phyloP scores from a whole-genome alignment of 2,797 vertebrate species.

The Spinus pinus region DNA sequence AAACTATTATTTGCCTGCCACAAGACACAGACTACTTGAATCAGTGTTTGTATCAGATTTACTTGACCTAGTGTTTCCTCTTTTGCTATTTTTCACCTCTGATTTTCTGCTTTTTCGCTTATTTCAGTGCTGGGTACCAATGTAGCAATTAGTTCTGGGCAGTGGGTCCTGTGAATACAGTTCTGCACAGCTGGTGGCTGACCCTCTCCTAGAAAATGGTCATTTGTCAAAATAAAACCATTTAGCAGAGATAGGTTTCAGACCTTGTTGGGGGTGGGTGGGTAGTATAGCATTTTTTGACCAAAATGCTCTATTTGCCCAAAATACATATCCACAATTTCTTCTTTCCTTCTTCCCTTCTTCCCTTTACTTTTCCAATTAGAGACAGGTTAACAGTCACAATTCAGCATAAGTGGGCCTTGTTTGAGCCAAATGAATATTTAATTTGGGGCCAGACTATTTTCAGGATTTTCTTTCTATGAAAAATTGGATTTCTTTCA shows the following conservation, averaged over 20 bases:
- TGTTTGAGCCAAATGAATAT: background rate
- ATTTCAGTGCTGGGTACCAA: background rate
- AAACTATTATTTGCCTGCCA: background rate
- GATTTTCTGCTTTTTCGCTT: background rate
- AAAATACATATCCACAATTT: background rate
- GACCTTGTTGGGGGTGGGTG: fast-evolving
- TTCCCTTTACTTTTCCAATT: background rate
- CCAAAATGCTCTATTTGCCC: background rate
- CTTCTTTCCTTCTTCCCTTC: background rate
- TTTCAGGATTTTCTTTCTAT: background rate
- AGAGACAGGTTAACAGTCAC: background rate
- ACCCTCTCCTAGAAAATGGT: background rate
- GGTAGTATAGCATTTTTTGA: background rate
- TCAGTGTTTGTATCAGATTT: background rate
- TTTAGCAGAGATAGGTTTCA: background rate
- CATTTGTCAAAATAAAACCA: background rate
- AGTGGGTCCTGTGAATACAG: background rate
- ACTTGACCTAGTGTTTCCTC: background rate
- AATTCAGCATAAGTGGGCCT: background rate
- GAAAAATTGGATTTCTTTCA: background rate
- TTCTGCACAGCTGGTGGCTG: background rate
- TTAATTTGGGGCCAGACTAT: background rate
- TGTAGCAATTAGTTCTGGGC: background rate
- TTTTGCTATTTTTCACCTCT: background rate
- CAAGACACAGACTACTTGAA: background rate